phyloP scores from a whole-genome alignment of 2,797 vertebrate genomes.

The Champsocephalus esox region DNA sequence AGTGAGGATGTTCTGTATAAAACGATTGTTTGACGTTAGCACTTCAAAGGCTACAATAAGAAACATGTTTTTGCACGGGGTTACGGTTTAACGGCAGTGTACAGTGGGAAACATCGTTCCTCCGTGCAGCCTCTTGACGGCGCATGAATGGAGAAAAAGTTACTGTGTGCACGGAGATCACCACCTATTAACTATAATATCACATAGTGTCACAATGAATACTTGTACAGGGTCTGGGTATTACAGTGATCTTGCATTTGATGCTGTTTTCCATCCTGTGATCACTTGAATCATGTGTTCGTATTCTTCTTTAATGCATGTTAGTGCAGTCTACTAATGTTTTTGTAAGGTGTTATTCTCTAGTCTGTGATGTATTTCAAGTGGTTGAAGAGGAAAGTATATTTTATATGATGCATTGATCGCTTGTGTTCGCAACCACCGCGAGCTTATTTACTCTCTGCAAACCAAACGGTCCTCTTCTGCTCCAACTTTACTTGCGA shows the following conservation, averaged over 20 bases:
- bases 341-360: not conserved
- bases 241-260: conserved; percentile 1
- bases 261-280: not conserved
- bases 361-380: not conserved
- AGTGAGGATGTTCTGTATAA: not conserved
- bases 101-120: not conserved
- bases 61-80: not conserved
- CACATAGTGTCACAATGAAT: rapidly evolving
- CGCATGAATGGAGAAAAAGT: conserved; percentile 57
- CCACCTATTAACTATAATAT: not conserved
- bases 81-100: not conserved
- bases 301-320: not conserved
- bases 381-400: not conserved
- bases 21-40: no score
- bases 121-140: conserved; percentile 11
- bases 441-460: conserved; percentile 17
- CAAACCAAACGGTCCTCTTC: conserved; percentile 32
- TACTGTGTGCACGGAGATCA: conserved; percentile 15
- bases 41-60: not conserved
- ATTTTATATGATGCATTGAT: not conserved
- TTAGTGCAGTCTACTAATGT: not conserved
- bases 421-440: conserved; percentile 12
- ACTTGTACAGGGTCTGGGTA: not conserved
- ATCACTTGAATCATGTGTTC: not conserved
- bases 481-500: conserved; percentile 47